A percentile compares a stretch with the other conserved stretches of the same genome.
These are phyloP conservation scores for Podarcis cretensis DNA, from an alignment of 2,113 vertebrate species.

Conservation along the genomic window DNA sequence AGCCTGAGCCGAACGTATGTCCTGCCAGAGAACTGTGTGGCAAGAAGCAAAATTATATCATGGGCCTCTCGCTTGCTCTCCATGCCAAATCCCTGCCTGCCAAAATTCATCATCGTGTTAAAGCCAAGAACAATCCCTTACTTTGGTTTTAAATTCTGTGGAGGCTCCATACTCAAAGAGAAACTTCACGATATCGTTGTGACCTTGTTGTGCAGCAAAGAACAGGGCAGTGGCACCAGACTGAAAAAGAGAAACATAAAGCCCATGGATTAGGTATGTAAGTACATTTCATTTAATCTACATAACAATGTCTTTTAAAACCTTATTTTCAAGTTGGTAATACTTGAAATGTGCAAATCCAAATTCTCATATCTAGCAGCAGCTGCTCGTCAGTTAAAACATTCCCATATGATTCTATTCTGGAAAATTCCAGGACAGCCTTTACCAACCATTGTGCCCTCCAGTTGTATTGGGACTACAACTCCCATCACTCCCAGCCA, in stretches of 20 bases:
- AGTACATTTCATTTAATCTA: background rate
- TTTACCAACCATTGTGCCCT: background rate
- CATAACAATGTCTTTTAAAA: background rate
- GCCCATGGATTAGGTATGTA: background rate
- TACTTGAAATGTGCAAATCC: background rate
- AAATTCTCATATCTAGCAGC: background rate
- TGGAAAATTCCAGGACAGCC: background rate
- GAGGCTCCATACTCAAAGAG: conserved; percentile 97
- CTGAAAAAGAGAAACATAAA: conserved; percentile 73
- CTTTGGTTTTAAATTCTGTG: conserved; percentile 93
- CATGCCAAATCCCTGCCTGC: background rate
- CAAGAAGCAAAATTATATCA: conserved; percentile 5
- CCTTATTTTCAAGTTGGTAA: background rate
- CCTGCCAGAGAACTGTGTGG: conserved; percentile 17
- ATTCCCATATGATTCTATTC: background rate
- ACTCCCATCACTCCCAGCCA: background rate
- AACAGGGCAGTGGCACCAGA: conserved; percentile 94
- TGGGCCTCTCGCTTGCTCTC: conserved; percentile 6
- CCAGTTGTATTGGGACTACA: background rate
- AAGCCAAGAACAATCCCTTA: conserved; percentile 66
- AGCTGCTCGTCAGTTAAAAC: background rate
- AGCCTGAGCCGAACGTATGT: background rate
- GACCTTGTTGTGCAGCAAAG: conserved; percentile 95
- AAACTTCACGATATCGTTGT: conserved; percentile 89
- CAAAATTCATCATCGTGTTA: conserved; percentile 27